Evolutionary conservation across 2,113 vertebrate genomes (phyloP).

Genomic region (Thunnus maccoyii): DNA sequence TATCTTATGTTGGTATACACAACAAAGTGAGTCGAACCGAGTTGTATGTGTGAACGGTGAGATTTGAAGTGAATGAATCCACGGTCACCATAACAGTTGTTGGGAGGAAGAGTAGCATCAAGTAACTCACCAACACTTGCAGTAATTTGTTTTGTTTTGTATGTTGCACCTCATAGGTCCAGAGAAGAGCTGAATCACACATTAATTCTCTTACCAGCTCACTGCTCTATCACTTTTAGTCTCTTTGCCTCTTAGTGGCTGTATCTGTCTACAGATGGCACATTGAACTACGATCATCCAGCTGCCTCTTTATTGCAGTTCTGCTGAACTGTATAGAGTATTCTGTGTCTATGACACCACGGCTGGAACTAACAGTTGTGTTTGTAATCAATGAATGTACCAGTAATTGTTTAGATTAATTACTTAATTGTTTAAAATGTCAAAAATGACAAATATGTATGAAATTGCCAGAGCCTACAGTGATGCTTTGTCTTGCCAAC

Average conservation of each 20-base stretch:
- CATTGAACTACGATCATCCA: slow-evolving; percentile 29
- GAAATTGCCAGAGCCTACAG: neutral
- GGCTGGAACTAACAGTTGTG: neutral
- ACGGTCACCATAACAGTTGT: neutral
- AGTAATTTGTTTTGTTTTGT: neutral
- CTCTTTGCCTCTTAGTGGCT: slow-evolving; percentile 2
- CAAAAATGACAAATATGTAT: neutral
- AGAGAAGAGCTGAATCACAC: slow-evolving; percentile 17
- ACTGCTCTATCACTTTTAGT: slow-evolving; percentile 9
- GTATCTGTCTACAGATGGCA: slow-evolving; percentile 16
- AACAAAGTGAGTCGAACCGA: neutral
- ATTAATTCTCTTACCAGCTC: slow-evolving; percentile 25
- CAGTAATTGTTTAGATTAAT: slow-evolving; percentile 1
- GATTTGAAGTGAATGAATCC: neutral
- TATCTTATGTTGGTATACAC: neutral
- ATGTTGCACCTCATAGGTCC: neutral
- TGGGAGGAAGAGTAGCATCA: neutral
- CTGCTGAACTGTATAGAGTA: slow-evolving; percentile 5
- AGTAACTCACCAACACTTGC: slow-evolving; percentile 19
- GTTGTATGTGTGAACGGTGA: neutral
- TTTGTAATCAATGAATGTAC: neutral
- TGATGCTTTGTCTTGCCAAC: neutral
- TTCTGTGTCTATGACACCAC: neutral
- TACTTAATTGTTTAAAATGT: slow-evolving; percentile 7
- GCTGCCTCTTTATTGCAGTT: slow-evolving; percentile 19